Evolutionary conservation across 2,888 invertebrate genomes (phyloP).

Genomic region (Ectemnius cavifrons): DNA sequence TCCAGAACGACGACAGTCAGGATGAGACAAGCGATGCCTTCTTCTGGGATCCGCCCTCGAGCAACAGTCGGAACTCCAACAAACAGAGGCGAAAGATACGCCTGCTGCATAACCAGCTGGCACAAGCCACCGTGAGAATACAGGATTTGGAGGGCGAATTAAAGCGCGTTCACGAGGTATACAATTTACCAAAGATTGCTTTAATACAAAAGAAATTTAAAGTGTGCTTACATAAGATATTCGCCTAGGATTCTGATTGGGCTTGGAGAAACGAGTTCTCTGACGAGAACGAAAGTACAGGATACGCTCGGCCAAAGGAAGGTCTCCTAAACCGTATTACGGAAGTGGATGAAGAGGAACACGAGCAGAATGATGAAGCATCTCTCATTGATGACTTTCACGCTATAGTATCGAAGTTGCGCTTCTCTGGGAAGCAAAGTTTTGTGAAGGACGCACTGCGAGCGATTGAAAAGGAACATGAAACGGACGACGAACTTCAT

Average conservation of each 20-base stretch:
- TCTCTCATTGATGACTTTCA: conserved; percentile 73
- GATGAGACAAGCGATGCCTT: conserved; percentile 68
- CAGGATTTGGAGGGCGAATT: conserved; percentile 71
- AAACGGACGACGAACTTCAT: conserved; percentile 60
- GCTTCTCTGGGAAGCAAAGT: conserved; percentile 72
- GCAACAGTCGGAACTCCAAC: conserved; percentile 62
- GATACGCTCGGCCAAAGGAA: conserved; percentile 74
- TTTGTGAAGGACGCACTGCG: conserved; percentile 70
- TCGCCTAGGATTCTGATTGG: conserved; percentile 47
- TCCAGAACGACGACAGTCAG: conserved; percentile 64
- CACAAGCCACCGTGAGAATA: conserved; percentile 75
- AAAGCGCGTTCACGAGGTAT: conserved; percentile 66
- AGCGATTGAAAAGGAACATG: conserved; percentile 71
- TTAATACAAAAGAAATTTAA: no score
- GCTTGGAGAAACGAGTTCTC: conserved; percentile 69
- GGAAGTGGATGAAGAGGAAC: conserved; percentile 77
- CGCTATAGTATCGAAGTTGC: conserved; percentile 72
- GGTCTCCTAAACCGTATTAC: conserved; percentile 76
- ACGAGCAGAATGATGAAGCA: conserved; percentile 70
- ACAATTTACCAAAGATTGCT: no score
- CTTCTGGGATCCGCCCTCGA: conserved; percentile 72
- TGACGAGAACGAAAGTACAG: conserved; percentile 70
- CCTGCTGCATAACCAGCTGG: conserved; percentile 70
- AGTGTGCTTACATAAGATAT: neutral
- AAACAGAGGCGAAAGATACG: conserved; percentile 61